These are phyloP conservation scores for Peribatodes rhomboidaria DNA, from an alignment of 2,888 invertebrate species.

Conservation along the genomic window DNA sequence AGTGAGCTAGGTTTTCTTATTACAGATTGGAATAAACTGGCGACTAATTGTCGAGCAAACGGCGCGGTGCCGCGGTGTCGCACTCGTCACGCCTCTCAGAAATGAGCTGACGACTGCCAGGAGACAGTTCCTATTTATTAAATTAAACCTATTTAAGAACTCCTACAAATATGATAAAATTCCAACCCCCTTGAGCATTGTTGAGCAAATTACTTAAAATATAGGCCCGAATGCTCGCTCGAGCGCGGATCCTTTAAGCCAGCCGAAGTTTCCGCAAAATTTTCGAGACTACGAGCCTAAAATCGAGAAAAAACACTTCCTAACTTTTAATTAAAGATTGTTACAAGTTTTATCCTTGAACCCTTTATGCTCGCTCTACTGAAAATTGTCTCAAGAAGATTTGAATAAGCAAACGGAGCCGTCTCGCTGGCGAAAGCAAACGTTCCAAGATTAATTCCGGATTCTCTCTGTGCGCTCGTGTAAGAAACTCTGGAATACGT, in stretches of 20 bases:
- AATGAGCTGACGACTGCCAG: neutral
- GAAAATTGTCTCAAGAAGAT: slow-evolving; percentile 44
- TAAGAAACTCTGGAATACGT: slow-evolving; percentile 40
- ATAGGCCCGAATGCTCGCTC: slow-evolving; percentile 1
- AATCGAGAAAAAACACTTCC: slow-evolving; percentile 19
- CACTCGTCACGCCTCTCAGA: neutral
- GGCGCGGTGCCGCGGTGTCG: neutral
- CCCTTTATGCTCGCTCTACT: slow-evolving; percentile 20
- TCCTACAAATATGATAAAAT: slow-evolving; percentile 5
- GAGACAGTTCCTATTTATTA: neutral
- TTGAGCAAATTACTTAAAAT: slow-evolving; percentile 6
- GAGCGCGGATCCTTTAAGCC: slow-evolving; percentile 6
- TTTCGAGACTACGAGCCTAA: slow-evolving; percentile 13
- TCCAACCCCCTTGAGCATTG: slow-evolving; percentile 8
- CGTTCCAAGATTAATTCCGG: slow-evolving; percentile 59
- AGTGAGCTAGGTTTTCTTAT: no score
- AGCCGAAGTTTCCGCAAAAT: slow-evolving; percentile 11
- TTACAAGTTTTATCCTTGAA: slow-evolving; percentile 20
- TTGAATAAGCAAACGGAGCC: slow-evolving; percentile 36
- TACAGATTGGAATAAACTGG: no score
- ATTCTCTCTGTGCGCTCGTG: slow-evolving; percentile 51
- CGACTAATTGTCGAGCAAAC: no score
- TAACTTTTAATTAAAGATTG: slow-evolving; percentile 33
- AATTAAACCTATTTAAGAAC: neutral
- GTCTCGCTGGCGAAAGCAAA: slow-evolving; percentile 47